Evolutionary conservation across 2,113 vertebrate species (phyloP), one percentile per base, ranked within the genome.

Genomic region (Anas platyrhynchos): DNA sequence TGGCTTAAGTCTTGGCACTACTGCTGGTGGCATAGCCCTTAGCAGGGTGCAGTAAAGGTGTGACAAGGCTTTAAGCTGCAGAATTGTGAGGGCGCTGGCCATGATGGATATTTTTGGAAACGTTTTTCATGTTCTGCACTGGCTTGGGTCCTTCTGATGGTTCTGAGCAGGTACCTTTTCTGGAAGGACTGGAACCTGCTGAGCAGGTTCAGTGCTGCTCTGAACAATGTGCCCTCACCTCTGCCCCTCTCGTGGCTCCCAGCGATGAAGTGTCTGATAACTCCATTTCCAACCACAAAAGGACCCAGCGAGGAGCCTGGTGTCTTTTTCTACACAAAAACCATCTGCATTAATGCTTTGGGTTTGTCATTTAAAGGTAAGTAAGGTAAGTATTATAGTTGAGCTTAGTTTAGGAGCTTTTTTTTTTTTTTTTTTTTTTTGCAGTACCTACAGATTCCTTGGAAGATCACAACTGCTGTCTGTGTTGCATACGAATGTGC

Each of bases 1-100:
- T 22, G 65, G 32, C 52, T 63, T 3, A 22, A 63, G 36, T 7
- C 61, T 61, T 9, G n/a, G 36, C 34, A 9, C 27, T 6, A 5
- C 65, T 20, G 2, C 0, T 1, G 11, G 48, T 0, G 38, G 26
- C 11, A 1, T 43, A 54, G 58, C 58, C 59, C 9, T 17, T 11
- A 5, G 20, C 36, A 38, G 43, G 38, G 13, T 20, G 27, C 16
- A 11, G 79, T 15, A 26, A 31, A 69, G 50, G 55, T 6, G 46
- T 48, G 46, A 48, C 46, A 18, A 14, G 12, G 26, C 38, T 89
- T 29, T 32, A 54, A 63, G 69, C 34, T 0, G 0, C 10, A 6
- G 7, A 1, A 1, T 4, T 32, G 43, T 0, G 1, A 62, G 77
- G 58, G 56, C 72, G 5, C 31, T 50, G 62, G n/a, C 26, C 52